phyloP scores from a whole-genome alignment of 2,113 vertebrate species.

The Pteronura brasiliensis region DNA sequence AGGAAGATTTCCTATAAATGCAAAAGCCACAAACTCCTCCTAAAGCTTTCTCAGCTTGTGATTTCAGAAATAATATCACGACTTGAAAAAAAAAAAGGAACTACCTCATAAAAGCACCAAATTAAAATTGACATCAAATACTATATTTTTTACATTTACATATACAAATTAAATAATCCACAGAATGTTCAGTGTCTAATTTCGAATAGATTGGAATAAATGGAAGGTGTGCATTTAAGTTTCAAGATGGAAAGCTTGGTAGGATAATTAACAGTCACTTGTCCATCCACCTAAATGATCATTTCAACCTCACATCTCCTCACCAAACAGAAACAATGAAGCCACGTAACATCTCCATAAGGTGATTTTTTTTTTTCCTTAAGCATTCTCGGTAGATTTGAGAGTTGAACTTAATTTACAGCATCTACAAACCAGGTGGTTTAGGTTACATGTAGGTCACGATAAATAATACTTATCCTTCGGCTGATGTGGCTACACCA shows the following conservation, averaged over 20 bases:
- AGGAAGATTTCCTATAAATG: background rate
- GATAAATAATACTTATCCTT: conserved; percentile 71
- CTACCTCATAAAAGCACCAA: background rate
- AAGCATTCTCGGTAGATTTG: conserved; percentile 26
- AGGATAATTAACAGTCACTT: background rate
- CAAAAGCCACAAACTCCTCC: background rate
- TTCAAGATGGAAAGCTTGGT: background rate
- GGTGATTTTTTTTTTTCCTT: background rate
- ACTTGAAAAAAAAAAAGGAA: background rate
- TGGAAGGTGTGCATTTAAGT: background rate
- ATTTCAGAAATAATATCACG: conserved; percentile 20
- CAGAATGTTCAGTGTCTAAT: background rate
- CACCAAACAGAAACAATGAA: background rate
- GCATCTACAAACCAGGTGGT: conserved; percentile 62
- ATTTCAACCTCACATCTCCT: background rate
- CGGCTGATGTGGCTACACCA: conserved; percentile 38
- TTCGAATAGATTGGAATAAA: background rate
- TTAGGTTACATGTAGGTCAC: conserved; percentile 73
- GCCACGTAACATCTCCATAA: background rate
- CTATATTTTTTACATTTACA: background rate
- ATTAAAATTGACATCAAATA: background rate
- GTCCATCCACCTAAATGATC: background rate
- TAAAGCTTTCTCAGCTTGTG: background rate
- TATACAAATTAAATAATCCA: background rate
- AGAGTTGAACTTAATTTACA: conserved; percentile 63